phyloP scores from a whole-genome alignment of 2,113 vertebrate genomes.

The Cyprinodon brontotheroides region DNA sequence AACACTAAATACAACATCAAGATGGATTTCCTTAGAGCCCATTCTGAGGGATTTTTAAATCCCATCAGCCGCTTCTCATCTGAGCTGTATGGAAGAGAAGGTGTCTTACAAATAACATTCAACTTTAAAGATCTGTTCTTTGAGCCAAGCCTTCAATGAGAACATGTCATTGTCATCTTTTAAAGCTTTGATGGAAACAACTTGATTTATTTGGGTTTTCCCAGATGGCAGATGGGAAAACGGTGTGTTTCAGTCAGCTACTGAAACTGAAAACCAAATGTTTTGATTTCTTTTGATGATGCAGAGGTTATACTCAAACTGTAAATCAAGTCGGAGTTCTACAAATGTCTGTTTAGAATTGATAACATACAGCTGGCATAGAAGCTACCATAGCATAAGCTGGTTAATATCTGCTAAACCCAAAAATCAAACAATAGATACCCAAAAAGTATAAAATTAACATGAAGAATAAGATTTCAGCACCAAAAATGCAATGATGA shows the following conservation, averaged over 20 bases:
- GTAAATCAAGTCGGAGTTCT: neutral
- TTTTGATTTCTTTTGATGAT: neutral
- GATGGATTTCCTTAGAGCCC: constrained; percentile 4
- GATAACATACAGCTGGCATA: neutral
- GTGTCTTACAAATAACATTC: constrained; percentile 17
- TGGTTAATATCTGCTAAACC: neutral
- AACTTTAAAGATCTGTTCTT: constrained; percentile 28
- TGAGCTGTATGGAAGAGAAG: neutral
- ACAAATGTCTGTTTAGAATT: neutral
- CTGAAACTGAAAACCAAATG: constrained; percentile 6
- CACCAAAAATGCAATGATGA: too few species aligned
- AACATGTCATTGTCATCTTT: constrained; percentile 19
- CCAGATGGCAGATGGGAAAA: constrained; percentile 8
- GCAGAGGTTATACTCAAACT: neutral
- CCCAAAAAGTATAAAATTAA: too few species aligned
- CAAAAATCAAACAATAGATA: neutral
- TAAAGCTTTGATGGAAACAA: constrained; percentile 19
- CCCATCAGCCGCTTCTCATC: constrained; percentile 19
- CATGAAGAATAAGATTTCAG: too few species aligned
- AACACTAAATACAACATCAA: constrained; percentile 3
- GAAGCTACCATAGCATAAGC: neutral
- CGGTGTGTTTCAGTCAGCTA: neutral
- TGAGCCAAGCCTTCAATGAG: constrained; percentile 6
- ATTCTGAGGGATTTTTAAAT: neutral
- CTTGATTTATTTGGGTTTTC: constrained; percentile 30